Conservation (phyloP, 2,797 vertebrate species). For the Euthynnus affinis region DNA sequence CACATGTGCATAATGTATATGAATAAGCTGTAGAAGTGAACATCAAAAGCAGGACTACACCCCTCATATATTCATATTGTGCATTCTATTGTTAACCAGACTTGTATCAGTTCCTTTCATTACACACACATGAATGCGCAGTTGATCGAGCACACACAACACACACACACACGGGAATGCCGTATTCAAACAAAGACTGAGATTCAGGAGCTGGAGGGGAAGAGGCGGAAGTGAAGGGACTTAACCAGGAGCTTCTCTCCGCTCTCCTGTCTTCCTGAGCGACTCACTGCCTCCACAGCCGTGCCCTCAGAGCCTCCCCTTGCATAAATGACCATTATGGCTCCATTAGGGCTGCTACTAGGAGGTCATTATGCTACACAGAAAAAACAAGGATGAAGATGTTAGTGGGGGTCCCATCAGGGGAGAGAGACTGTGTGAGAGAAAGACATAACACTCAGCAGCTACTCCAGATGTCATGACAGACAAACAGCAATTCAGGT, state of each 20-base stretch:
- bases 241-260: slow-evolving; percentile 58
- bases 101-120: slow-evolving; percentile 68
- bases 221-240: slow-evolving; percentile 58
- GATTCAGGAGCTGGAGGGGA: slow-evolving; percentile 57
- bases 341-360: slow-evolving; percentile 83
- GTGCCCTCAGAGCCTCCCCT: slow-evolving; percentile 79
- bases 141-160: slow-evolving; percentile 34
- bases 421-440: slow-evolving; percentile 74
- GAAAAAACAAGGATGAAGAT: slow-evolving; percentile 79
- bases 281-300: slow-evolving; percentile 72
- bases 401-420: slow-evolving; percentile 78
- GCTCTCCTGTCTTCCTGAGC: slow-evolving; percentile 67
- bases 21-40: slow-evolving; percentile 67
- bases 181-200: slow-evolving; percentile 62
- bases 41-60: slow-evolving; percentile 70
- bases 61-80: slow-evolving; percentile 69
- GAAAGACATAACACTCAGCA: slow-evolving; percentile 77
- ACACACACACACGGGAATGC: slow-evolving; percentile 37
- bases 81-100: slow-evolving; percentile 73
- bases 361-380: slow-evolving; percentile 81
- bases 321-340: slow-evolving; percentile 85
- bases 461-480: slow-evolving; percentile 80
- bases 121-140: slow-evolving; percentile 57
- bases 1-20: slow-evolving; percentile 69
- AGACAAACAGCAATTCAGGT: slow-evolving; percentile 78